Evolutionary conservation across 1,140 invertebrate species (phyloP).

Genomic region (Apis dorsata): DNA sequence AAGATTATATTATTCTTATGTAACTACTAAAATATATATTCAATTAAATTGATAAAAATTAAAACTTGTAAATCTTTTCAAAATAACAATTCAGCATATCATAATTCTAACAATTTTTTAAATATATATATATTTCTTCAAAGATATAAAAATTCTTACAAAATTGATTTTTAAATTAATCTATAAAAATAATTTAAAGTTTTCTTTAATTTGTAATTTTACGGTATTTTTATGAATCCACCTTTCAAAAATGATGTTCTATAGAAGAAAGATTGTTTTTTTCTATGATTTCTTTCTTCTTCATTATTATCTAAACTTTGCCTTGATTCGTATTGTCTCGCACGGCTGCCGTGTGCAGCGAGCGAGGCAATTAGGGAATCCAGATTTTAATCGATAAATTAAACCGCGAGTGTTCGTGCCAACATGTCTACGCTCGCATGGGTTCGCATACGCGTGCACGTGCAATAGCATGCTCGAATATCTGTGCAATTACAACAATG

Average conservation of each 20-base stretch:
- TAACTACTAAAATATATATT: too few relatives aligned
- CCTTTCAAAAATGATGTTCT: neutral
- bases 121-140: too few relatives aligned
- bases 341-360: slow-evolving; percentile 52
- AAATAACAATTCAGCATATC: too few relatives aligned
- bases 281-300: slow-evolving; percentile 10
- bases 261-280: neutral
- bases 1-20: too few relatives aligned
- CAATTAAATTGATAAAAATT: too few relatives aligned
- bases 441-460: neutral
- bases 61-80: too few relatives aligned
- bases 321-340: slow-evolving; percentile 41
- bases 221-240: neutral
- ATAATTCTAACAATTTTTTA: too few relatives aligned
- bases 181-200: too few relatives aligned
- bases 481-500: neutral
- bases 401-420: slow-evolving; percentile 23
- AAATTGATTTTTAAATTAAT: too few relatives aligned
- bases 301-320: neutral
- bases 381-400: slow-evolving; percentile 74
- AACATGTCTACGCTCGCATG: neutral
- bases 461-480: neutral
- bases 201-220: too few relatives aligned
- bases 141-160: too few relatives aligned
- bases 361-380: slow-evolving; percentile 74